These are phyloP conservation scores for Chiropotes sagulatus DNA, from an alignment of 2,797 vertebrate species.

Conservation along the genomic window DNA sequence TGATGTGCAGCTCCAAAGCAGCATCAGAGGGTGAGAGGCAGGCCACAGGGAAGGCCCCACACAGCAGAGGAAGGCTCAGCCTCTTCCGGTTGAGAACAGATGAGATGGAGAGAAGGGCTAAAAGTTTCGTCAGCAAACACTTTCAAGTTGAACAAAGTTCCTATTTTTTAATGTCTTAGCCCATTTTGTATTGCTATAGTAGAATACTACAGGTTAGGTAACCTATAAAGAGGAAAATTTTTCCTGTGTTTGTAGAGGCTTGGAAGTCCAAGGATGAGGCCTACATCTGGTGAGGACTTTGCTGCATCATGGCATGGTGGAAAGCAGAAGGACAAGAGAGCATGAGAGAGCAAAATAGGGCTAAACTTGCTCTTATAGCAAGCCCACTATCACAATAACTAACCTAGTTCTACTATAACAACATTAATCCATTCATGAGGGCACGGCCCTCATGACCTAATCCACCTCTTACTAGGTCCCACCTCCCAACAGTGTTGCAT, in stretches of 20 bases:
- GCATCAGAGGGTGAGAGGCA: neutral
- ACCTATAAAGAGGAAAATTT: neutral
- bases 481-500: neutral
- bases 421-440: neutral
- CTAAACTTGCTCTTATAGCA: neutral
- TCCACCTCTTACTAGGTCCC: neutral
- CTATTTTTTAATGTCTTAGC: neutral
- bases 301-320: neutral
- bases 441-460: neutral
- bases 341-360: neutral
- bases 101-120: neutral
- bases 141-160: neutral
- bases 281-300: neutral
- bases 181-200: neutral
- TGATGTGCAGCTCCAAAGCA: neutral
- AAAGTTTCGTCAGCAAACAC: neutral
- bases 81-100: neutral
- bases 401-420: no score
- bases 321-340: neutral
- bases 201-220: neutral
- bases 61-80: neutral
- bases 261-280: neutral
- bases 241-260: neutral
- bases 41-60: neutral
- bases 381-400: neutral